Evolutionary conservation across 30 jellyfish, hydroid and myxozoan genomes (phyloP).

Genomic region (Phacellophora camtschatica): DNA sequence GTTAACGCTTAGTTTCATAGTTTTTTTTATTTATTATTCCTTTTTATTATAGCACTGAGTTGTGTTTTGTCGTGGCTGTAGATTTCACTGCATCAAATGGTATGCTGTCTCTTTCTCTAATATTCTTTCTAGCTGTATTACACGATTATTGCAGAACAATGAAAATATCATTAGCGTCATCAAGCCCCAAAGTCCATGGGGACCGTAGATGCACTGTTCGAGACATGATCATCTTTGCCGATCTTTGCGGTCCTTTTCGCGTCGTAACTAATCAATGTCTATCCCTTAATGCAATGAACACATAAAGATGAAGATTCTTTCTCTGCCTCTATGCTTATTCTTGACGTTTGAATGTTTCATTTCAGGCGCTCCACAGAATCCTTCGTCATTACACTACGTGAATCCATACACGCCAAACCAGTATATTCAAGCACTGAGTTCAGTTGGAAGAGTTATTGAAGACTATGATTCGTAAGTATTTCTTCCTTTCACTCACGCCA

Average conservation of each 20-base stretch:
- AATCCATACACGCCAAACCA: constrained; percentile 75
- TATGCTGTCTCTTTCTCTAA: neutral
- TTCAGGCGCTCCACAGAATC: constrained; percentile 55
- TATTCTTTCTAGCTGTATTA: neutral
- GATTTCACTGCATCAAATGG: constrained; percentile 96
- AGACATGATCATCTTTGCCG: too few relatives aligned
- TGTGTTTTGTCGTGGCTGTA: constrained; percentile 77
- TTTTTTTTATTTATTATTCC: neutral
- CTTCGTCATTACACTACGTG: constrained; percentile 68
- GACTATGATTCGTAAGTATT: constrained; percentile 82
- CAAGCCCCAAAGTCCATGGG: too few relatives aligned
- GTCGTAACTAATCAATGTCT: too few relatives aligned
- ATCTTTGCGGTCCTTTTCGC: too few relatives aligned
- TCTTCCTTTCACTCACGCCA: neutral
- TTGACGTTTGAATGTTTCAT: neutral
- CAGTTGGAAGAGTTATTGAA: constrained; percentile 81
- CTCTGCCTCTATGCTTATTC: too few relatives aligned
- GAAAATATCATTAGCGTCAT: too few relatives aligned
- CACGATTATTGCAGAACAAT: too few relatives aligned
- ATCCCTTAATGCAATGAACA: too few relatives aligned
- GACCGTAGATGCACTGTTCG: too few relatives aligned
- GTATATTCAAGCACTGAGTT: constrained; percentile 69
- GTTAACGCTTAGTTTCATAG: too few relatives aligned
- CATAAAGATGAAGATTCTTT: too few relatives aligned
- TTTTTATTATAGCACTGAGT: constrained; percentile 51